Conservation (phyloP, 2,888 invertebrate genomes). For the Aelia acuminata region DNA sequence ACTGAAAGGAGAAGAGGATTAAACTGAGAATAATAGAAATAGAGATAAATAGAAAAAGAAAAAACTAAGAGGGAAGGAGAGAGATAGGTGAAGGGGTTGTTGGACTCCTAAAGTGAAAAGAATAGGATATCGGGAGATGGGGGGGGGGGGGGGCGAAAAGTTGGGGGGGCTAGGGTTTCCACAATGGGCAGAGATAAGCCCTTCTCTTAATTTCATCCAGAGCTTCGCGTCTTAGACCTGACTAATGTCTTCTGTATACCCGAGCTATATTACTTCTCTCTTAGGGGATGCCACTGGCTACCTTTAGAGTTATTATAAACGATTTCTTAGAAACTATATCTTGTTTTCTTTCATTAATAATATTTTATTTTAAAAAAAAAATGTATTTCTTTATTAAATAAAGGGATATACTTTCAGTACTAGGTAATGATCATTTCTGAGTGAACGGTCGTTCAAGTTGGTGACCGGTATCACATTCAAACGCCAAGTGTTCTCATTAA, state of each 20-base stretch:
- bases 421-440: no score
- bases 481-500: no score
- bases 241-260: conserved; percentile 33
- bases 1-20: neutral
- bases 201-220: conserved; percentile 28
- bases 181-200: conserved; percentile 20
- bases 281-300: neutral
- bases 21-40: neutral
- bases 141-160: neutral
- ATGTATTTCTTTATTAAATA: no score
- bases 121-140: conserved; percentile 3
- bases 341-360: neutral
- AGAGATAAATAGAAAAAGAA: neutral
- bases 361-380: neutral
- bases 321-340: neutral
- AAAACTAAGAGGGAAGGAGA: neutral
- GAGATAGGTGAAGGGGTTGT: neutral
- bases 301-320: neutral
- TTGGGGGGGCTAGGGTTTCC: no score
- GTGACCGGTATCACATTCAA: no score
- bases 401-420: no score
- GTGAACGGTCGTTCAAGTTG: no score
- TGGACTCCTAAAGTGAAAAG: neutral
- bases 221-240: neutral
- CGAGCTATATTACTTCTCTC: neutral